Conservation (phyloP, 2,113 vertebrate genomes). For the Cephalopterus ornatus region DNA sequence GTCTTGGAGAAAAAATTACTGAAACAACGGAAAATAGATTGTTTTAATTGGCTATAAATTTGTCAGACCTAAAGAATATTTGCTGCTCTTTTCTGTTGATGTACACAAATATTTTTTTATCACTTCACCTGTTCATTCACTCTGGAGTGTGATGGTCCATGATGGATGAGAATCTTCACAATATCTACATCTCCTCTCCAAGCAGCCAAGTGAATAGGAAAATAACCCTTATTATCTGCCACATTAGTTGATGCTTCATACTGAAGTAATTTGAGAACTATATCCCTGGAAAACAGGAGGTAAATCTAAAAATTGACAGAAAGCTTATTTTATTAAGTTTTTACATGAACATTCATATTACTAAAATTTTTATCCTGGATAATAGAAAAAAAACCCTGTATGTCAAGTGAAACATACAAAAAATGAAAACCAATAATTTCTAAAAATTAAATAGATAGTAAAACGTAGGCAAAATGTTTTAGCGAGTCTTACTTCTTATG, state of each 20-base stretch:
- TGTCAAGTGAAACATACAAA: not conserved
- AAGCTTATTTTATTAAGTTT: not conserved
- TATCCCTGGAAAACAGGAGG: conserved; percentile 79
- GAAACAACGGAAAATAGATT: not conserved
- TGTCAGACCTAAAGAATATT: conserved; percentile 10
- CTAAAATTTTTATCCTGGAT: not conserved
- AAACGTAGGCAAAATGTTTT: not conserved
- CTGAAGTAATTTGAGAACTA: conserved; percentile 94
- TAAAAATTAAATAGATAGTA: not conserved
- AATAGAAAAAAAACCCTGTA: not conserved
- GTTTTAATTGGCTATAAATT: not conserved
- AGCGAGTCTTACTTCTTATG: not conserved
- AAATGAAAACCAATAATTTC: not conserved
- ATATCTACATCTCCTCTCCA: conserved; percentile 97
- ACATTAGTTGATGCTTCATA: conserved; percentile 93
- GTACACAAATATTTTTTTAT: conserved; percentile 27
- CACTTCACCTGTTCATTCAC: conserved; percentile 92
- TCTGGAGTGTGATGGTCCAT: conserved; percentile 89
- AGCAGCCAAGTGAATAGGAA: conserved; percentile 95
- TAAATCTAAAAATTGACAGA: conserved; percentile 1
- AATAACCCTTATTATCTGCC: conserved; percentile 95
- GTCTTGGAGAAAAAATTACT: not conserved
- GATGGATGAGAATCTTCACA: conserved; percentile 93
- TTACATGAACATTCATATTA: not conserved
- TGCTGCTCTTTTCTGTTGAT: not conserved